Evolutionary conservation across 2,797 vertebrate genomes (phyloP), one percentile per base, ranked within the genome.

Genomic region (Acanthurus lineatus): DNA sequence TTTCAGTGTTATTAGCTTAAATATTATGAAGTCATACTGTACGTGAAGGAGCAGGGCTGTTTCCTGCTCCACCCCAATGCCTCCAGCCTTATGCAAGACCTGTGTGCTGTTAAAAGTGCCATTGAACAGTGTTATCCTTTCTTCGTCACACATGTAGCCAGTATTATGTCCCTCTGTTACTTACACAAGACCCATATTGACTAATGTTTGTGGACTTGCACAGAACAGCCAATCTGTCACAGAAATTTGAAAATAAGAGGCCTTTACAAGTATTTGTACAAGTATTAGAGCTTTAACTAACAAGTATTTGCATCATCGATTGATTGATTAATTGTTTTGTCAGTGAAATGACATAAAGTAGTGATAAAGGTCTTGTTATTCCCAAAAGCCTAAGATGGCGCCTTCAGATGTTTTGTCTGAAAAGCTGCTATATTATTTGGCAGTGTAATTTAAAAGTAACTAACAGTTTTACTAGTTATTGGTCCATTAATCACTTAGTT

Each of bases 21-120:
- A 68, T 76, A 78, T 73, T 32, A 32, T 32, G 77, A 88, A 84
- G 90, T 90, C 82, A 86, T 69, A 73, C 73, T 82, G 79, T 86
- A 73, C 25, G 80, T 83, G 88, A 92, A 91, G 84, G 90, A 91
- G 20, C 85, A 19, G 85, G 81, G 65, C 69, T 44, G 73, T 79
- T 68, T 74, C 86, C 86, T 83, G 86, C 87, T 88, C 90, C 89
- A 80, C 88, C 90, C 91, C 89, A 77, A 91, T 87, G 90, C 93
- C 94, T 93, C 93, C 94, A 94, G 95, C 95, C 95, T 95, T 96
- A 96, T 95, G 94, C 95, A 96, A 95, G 94, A 95, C 94, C 94
- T 92, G 92, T 91, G 94, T 95, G 93, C 95, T 95, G 94, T 95
- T 93, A 90, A 93, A 93, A 94, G 94, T 95, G 95, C 94, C 95